Percentiles rank a stretch among this genome's conserved stretches.
These are phyloP conservation scores for Colaptes auratus DNA, from an alignment of 2,113 vertebrate genomes.

Conservation along the genomic window DNA sequence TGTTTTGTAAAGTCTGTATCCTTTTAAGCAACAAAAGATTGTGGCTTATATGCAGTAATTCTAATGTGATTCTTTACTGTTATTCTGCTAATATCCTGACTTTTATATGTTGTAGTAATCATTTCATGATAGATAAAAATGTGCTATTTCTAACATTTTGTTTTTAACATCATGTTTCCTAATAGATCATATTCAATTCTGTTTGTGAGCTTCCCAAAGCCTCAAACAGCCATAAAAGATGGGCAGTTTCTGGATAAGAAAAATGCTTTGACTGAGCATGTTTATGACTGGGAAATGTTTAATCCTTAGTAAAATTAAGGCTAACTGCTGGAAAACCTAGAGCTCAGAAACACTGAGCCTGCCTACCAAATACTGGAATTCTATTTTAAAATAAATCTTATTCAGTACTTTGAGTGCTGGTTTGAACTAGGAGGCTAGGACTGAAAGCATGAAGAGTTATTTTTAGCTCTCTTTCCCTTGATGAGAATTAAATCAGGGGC, in stretches of 20 bases:
- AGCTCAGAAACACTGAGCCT: neutral
- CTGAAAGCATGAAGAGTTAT: neutral
- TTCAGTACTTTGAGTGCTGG: neutral
- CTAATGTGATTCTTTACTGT: neutral
- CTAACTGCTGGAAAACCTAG: neutral
- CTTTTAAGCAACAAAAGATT: conserved; percentile 19
- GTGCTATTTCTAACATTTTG: conserved; percentile 67
- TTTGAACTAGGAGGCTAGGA: neutral
- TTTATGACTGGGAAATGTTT: conserved; percentile 41
- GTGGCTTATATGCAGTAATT: neutral
- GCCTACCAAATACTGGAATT: neutral
- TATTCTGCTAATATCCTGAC: conserved; percentile 17
- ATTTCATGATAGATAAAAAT: conserved; percentile 52
- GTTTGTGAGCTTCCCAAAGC: conserved; percentile 59
- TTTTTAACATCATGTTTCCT: conserved; percentile 73
- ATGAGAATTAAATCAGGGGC: neutral
- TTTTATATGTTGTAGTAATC: conserved; percentile 48
- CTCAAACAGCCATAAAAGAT: conserved; percentile 62
- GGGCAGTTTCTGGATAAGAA: conserved; percentile 58
- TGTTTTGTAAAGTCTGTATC: neutral
- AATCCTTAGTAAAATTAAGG: conserved; percentile 32
- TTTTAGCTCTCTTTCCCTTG: neutral
- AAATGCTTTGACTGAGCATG: conserved; percentile 21
- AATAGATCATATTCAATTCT: conserved; percentile 70
- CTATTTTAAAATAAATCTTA: neutral